Evolutionary conservation across 2,113 vertebrate genomes (phyloP).

Genomic region (Cettia cetti): DNA sequence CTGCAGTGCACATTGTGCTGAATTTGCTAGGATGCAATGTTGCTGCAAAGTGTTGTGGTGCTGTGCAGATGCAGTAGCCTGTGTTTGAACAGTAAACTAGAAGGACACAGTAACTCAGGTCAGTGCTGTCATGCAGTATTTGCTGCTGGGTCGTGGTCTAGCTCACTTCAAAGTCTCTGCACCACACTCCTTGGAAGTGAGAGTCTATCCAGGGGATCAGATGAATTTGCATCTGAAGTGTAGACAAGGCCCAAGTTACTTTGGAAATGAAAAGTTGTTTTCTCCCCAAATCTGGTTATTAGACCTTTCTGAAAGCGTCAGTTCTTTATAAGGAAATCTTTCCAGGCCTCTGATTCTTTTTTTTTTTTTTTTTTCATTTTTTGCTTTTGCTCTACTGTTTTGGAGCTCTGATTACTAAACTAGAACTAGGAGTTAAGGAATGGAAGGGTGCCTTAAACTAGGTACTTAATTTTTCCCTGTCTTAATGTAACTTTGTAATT

Average conservation of each 20-base stretch:
- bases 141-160: background rate
- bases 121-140: background rate
- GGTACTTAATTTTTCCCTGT: background rate
- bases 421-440: background rate
- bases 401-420: background rate
- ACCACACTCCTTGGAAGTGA: background rate
- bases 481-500: background rate
- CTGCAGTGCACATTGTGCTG: background rate
- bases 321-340: background rate
- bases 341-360: background rate
- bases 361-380: background rate
- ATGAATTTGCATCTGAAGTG: background rate
- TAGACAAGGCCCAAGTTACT: background rate
- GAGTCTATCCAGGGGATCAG: background rate
- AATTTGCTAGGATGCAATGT: background rate
- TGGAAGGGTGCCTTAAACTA: background rate
- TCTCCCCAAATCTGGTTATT: background rate
- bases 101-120: background rate
- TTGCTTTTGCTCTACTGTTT: background rate
- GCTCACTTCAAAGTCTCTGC: background rate
- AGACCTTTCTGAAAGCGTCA: background rate
- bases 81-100: background rate
- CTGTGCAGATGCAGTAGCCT: background rate
- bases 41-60: background rate
- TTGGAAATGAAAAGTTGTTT: background rate